These are phyloP conservation scores for Grammomys surdaster DNA, from an alignment of 2,113 vertebrate species.

Conservation along the genomic window DNA sequence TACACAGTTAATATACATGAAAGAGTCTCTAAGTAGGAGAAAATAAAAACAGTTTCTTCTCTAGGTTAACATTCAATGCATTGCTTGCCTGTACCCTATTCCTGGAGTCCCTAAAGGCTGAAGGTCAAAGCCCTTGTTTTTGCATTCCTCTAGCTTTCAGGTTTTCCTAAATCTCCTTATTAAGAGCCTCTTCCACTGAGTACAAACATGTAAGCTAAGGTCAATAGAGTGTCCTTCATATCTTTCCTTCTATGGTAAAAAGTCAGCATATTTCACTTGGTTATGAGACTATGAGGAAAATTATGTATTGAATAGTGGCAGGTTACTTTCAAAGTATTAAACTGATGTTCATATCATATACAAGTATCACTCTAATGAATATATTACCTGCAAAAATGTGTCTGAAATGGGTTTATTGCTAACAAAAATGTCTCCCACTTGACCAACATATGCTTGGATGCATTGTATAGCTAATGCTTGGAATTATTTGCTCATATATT, in stretches of 20 bases:
- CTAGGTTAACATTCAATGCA: background rate
- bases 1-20: conserved; percentile 33
- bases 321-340: conserved; percentile 55
- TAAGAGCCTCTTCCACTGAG: background rate
- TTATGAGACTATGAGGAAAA: background rate
- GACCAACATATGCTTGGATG: background rate
- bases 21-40: background rate
- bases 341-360: background rate
- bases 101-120: background rate
- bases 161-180: background rate
- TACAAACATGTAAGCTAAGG: conserved; percentile 36
- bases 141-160: background rate
- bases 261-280: conserved; percentile 31
- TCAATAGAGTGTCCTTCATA: conserved; percentile 11
- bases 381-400: background rate
- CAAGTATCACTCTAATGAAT: background rate
- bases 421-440: background rate
- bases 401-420: background rate
- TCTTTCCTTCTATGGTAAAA: background rate
- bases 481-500: background rate
- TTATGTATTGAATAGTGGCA: background rate
- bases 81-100: background rate
- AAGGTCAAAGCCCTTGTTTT: background rate
- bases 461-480: background rate
- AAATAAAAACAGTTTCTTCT: conserved; percentile 15